Percentiles rank a stretch among this genome's conserved stretches.
These are phyloP conservation scores for Callipepla californica DNA, from an alignment of 2,113 vertebrate genomes.

Conservation along the genomic window DNA sequence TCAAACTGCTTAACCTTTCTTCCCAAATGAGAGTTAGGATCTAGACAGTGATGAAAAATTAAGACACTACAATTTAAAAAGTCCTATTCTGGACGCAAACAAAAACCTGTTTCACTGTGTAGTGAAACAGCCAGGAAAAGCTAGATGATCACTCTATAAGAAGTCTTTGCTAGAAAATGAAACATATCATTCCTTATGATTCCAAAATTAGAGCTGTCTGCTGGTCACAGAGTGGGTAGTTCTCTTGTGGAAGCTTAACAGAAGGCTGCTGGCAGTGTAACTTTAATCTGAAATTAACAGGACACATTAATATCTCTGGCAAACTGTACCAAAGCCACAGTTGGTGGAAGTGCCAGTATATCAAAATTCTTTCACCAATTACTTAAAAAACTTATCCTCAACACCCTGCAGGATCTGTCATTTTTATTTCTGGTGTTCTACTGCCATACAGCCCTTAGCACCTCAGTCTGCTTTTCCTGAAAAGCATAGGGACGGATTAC, in stretches of 20 bases:
- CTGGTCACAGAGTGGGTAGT: neutral
- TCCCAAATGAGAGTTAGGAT: neutral
- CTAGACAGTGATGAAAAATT: neutral
- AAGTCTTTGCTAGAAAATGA: neutral
- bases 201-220: neutral
- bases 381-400: neutral
- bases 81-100: neutral
- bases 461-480: neutral
- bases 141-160: neutral
- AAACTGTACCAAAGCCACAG: neutral
- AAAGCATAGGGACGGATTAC: neutral
- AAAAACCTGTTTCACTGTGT: neutral
- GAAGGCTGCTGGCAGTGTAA: neutral
- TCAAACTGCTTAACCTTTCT: neutral
- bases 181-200: neutral
- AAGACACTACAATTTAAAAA: neutral
- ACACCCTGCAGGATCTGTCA: neutral
- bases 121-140: neutral
- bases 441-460: neutral
- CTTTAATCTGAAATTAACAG: neutral
- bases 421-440: neutral
- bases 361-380: neutral
- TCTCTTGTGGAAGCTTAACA: neutral
- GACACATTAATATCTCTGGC: neutral
- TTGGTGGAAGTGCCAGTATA: neutral